Conservation (phyloP, 2,113 vertebrate species). For the Argyrosomus japonicus region DNA sequence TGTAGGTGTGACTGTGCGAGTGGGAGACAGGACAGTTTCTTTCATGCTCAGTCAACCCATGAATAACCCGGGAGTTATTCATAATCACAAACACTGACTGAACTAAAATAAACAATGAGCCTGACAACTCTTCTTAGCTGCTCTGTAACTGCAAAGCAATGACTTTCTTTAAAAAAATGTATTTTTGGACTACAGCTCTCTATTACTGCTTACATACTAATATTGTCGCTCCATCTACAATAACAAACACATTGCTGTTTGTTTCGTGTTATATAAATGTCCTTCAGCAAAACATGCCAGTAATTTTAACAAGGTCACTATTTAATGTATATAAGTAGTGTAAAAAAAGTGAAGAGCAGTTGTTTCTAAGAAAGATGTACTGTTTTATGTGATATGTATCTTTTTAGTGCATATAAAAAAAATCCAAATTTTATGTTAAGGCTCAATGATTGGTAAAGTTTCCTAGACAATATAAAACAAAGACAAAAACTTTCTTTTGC, state of each 20-base stretch:
- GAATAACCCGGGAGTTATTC: constrained; percentile 10
- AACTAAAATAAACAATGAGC: constrained; percentile 1
- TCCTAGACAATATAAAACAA: not conserved
- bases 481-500: not conserved
- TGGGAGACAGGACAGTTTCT: not conserved
- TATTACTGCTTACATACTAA: not conserved
- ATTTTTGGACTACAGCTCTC: not conserved
- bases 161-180: not conserved
- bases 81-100: not conserved
- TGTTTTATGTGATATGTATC: too few species aligned
- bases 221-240: not conserved
- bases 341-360: too few species aligned
- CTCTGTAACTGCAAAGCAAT: not conserved
- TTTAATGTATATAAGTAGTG: too few species aligned
- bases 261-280: too few species aligned
- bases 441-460: not conserved
- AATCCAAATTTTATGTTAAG: too few species aligned
- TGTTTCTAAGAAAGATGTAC: too few species aligned
- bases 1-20: constrained; percentile 4
- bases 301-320: too few species aligned
- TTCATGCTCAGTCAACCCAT: constrained; percentile 29
- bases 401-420: too few species aligned
- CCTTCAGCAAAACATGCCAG: too few species aligned
- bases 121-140: not conserved
- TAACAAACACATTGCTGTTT: not conserved